Percentiles rank a stretch among this genome's conserved stretches.
phyloP scores from a whole-genome alignment of 2,113 vertebrate genomes.

The Muntiacus reevesi region DNA sequence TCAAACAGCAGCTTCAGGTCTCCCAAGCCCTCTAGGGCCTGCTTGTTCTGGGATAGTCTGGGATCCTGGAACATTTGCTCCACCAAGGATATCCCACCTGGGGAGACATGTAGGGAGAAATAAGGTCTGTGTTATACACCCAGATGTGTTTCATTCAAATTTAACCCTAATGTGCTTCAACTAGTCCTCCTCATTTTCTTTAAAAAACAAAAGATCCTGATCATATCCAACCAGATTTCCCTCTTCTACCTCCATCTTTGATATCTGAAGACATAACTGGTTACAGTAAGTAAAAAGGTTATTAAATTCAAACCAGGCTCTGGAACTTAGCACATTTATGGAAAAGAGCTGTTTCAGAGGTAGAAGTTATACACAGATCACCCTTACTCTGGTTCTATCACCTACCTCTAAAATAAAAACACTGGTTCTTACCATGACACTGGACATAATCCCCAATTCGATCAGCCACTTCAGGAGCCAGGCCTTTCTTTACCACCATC shows the following conservation, averaged over 20 bases:
- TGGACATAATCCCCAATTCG: constrained; percentile 89
- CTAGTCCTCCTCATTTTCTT: background rate
- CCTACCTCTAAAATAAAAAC: background rate
- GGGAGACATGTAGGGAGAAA: background rate
- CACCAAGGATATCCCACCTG: constrained; percentile 86
- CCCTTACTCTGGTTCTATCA: background rate
- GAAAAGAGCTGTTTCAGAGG: background rate
- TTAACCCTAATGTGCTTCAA: background rate
- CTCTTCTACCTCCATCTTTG: constrained; percentile 18
- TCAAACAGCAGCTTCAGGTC: constrained; percentile 89
- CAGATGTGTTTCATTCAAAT: constrained; percentile 16
- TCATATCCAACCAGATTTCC: background rate
- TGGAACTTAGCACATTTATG: background rate
- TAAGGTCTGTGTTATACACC: background rate
- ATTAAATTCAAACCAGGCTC: constrained; percentile 15
- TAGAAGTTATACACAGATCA: background rate
- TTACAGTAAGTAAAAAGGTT: constrained; percentile 19
- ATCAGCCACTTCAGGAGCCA: constrained; percentile 87
- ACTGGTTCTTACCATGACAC: constrained; percentile 80
- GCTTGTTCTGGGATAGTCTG: constrained; percentile 82
- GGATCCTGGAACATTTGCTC: constrained; percentile 86
- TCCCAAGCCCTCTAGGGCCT: constrained; percentile 80
- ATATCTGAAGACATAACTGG: background rate
- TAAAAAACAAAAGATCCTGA: background rate
- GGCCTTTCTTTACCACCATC: constrained; percentile 91